Percentiles rank a stretch among this genome's conserved stretches.
Conservation (phyloP, 1,140 invertebrate species). For the Megalonaias nervosa region DNA sequence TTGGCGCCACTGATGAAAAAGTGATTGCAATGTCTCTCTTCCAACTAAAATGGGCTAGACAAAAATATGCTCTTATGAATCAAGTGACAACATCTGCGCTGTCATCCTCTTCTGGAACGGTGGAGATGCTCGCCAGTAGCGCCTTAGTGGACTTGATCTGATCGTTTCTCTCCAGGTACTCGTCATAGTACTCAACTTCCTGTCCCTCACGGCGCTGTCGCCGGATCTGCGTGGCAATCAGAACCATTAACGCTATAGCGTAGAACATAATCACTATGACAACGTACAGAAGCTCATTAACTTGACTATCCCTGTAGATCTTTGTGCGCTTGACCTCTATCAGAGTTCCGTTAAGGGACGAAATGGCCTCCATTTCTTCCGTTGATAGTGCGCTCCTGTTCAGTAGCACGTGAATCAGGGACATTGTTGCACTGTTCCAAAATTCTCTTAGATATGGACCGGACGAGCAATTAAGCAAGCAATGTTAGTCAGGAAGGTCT, state of each 20-base stretch:
- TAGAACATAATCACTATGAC: slow-evolving; percentile 68
- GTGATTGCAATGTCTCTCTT: too few relatives aligned
- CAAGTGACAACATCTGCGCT: too few relatives aligned
- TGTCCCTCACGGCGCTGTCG: slow-evolving; percentile 56
- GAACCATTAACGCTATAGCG: slow-evolving; percentile 62
- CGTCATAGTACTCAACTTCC: slow-evolving; percentile 66
- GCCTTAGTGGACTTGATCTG: slow-evolving; percentile 45
- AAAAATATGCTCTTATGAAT: too few relatives aligned
- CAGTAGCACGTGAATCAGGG: slow-evolving; percentile 24
- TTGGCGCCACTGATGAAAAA: too few relatives aligned
- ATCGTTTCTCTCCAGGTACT: slow-evolving; percentile 59
- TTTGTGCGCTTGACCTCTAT: slow-evolving; percentile 44
- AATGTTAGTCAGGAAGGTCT: too few relatives aligned
- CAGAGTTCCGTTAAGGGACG: slow-evolving; percentile 48
- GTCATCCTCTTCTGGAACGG: slow-evolving; percentile 25
- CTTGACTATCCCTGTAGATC: slow-evolving; percentile 56
- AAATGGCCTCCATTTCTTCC: slow-evolving; percentile 20
- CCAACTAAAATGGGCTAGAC: too few relatives aligned
- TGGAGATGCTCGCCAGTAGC: slow-evolving; percentile 23
- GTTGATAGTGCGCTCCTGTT: slow-evolving; percentile 20
- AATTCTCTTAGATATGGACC: too few relatives aligned
- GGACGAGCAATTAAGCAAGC: too few relatives aligned
- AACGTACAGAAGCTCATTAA: slow-evolving; percentile 66
- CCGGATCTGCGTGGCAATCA: slow-evolving; percentile 64
- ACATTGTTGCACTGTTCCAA: neutral